A percentile compares a stretch with the other conserved stretches of the same genome.
Evolutionary conservation across 1,140 invertebrate genomes (phyloP).

Genomic region (Eupristina koningsbergeri): DNA sequence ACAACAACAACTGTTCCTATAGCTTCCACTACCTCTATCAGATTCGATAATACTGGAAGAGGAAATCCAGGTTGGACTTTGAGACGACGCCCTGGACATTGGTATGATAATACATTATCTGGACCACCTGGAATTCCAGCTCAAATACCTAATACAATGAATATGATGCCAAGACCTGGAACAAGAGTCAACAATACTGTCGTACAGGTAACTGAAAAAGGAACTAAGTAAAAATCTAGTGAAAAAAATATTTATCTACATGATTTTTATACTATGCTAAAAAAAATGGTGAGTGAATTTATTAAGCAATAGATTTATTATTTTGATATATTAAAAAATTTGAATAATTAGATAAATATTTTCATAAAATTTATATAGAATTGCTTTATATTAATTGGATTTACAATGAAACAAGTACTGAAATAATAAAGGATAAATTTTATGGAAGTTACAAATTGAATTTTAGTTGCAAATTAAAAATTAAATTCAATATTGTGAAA

Average conservation of each 20-base stretch:
- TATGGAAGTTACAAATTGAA: too few species aligned
- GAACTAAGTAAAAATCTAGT: slow-evolving; percentile 35
- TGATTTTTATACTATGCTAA: slow-evolving; percentile 67
- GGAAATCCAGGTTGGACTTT: slow-evolving; percentile 67
- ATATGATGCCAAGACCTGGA: slow-evolving; percentile 34
- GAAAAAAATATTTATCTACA: slow-evolving; percentile 69
- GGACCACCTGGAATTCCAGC: not conserved
- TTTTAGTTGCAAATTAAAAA: too few species aligned
- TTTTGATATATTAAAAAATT: too few species aligned
- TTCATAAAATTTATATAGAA: too few species aligned
- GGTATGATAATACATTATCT: slow-evolving; percentile 41
- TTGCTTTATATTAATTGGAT: too few species aligned
- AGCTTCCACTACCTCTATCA: slow-evolving; percentile 13
- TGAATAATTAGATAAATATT: too few species aligned
- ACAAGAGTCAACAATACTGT: slow-evolving; percentile 60
- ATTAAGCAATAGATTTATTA: not conserved
- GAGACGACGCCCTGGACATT: slow-evolving; percentile 59
- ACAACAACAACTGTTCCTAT: not conserved
- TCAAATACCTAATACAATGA: not conserved
- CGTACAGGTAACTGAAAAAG: slow-evolving; percentile 50
- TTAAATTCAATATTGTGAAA: too few species aligned
- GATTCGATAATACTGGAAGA: slow-evolving; percentile 30
- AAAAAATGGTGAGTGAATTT: slow-evolving; percentile 64
- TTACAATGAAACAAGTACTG: too few species aligned
- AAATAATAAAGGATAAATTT: too few species aligned